Evolutionary conservation across 1,140 invertebrate species (phyloP).

Genomic region (Halictus rubicundus): DNA sequence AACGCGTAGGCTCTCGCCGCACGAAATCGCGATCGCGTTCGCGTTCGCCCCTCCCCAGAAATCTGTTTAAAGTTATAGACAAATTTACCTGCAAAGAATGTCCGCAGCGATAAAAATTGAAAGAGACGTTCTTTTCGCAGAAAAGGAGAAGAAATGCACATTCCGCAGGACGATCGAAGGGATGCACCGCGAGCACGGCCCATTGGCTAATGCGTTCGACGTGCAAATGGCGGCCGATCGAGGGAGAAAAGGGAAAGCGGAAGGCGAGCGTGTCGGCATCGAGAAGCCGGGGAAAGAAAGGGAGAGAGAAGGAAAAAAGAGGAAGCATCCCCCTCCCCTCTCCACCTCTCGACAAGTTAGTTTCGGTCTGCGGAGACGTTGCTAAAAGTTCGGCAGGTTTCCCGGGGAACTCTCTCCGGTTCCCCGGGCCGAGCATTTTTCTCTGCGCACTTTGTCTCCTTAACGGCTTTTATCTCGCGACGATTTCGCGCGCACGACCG

Average conservation of each 20-base stretch:
- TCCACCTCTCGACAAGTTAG: conserved; percentile 54
- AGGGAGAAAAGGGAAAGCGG: conserved; percentile 23
- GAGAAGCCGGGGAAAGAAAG: conserved; percentile 43
- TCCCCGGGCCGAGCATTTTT: conserved; percentile 11
- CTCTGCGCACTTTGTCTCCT: conserved; percentile 59
- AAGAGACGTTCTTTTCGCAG: no score
- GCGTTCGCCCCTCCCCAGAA: no score
- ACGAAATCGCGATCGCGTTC: no score
- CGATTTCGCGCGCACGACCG: conserved; percentile 60
- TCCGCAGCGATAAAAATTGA: no score
- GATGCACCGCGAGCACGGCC: no score
- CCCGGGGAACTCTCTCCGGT: neutral
- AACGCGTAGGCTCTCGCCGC: no score
- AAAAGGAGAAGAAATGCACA: no score
- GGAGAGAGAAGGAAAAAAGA: neutral
- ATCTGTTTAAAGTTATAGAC: no score
- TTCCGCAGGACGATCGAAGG: no score
- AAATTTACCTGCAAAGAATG: no score
- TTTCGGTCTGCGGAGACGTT: conserved; percentile 52
- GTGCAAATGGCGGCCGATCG: conserved; percentile 41
- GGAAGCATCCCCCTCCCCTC: no score
- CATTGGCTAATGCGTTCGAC: conserved; percentile 49
- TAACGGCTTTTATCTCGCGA: conserved; percentile 62
- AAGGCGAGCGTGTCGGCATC: conserved; percentile 54
- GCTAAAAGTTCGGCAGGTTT: conserved; percentile 56